Evolutionary conservation across 2,888 invertebrate species (phyloP), one percentile per base, ranked within the genome.

Genomic region (Rotaria socialis): DNA sequence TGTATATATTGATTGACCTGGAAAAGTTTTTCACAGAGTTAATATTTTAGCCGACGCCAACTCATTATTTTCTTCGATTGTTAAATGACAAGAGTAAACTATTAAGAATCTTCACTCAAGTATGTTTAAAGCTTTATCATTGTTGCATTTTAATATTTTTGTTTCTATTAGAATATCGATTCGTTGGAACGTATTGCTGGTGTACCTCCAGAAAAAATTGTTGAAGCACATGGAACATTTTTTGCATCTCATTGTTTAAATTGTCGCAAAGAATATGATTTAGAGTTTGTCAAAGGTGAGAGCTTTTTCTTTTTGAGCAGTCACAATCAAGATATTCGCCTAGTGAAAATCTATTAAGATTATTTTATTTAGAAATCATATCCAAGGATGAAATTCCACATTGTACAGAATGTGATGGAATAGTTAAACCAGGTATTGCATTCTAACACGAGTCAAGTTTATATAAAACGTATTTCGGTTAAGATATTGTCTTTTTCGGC

Each of bases 141-240:
- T 55, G 4, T 55, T 11, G 16, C 43, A 52, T 24, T 43, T 67
- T 27, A 56, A 16, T 41, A 7, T 52, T 58, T 35, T 86, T 87
- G 16, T 75, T 60, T 85, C 85, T 87, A 88, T 6, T 94, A 97
- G 92, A 98, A 98, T 91, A 96, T 98, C 88, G 97, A 98, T 91
- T 95, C 96, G 0, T 91, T 97, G 88, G 97, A 98, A 91, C 92
- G 95, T 88, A 93, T 95, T 6, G 95, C 96, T 16, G 95, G 95
- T 4, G 92, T 98, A 86, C 94, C 94, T 0, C 94, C 93, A 4
- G 94, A 95, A 0, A 95, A 95, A 90, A 91, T 97, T 50, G 95
- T 97, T 0, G 96, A 97, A 91, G 97, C 97, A 4, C 97, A 98
- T 90, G 98, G 98, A 0, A 95, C 96, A 0, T 96, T 97, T 90